Percentiles rank a stretch among this genome's conserved stretches.
Evolutionary conservation across 2,113 vertebrate genomes (phyloP).

Genomic region (Pangasianodon gigas): DNA sequence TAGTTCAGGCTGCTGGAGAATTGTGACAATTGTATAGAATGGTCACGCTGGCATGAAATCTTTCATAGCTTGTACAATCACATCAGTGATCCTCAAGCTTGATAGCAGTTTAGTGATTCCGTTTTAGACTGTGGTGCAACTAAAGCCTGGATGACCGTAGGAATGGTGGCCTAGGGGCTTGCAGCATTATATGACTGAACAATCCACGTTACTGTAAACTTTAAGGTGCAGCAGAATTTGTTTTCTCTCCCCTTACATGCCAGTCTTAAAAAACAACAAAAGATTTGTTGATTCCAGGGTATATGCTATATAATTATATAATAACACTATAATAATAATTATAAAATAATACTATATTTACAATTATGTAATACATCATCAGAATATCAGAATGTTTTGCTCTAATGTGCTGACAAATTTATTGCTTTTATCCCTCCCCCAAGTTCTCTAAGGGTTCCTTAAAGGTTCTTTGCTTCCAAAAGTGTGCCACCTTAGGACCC

Average conservation of each 20-base stretch:
- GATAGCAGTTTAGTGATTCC: background rate
- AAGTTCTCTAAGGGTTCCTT: background rate
- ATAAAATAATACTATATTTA: background rate
- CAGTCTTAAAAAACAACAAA: background rate
- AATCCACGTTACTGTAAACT: background rate
- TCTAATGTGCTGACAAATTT: background rate
- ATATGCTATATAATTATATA: background rate
- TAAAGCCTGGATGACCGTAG: background rate
- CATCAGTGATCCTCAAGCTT: background rate
- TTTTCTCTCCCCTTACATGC: background rate
- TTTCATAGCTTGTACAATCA: background rate
- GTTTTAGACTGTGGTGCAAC: background rate
- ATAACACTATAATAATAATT: background rate
- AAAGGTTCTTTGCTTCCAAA: background rate
- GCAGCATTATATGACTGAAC: background rate
- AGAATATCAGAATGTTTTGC: background rate
- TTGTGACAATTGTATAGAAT: background rate
- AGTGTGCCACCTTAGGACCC: background rate
- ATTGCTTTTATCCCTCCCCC: no score
- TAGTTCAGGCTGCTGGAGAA: background rate
- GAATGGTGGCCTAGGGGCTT: background rate
- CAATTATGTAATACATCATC: background rate
- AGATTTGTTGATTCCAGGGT: background rate
- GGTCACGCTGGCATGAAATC: background rate
- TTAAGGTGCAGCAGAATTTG: background rate